A percentile compares a stretch with the other conserved stretches of the same genome.
These are phyloP conservation scores for Brachyrhaphis roseni DNA, from an alignment of 2,797 vertebrate genomes.

Conservation along the genomic window DNA sequence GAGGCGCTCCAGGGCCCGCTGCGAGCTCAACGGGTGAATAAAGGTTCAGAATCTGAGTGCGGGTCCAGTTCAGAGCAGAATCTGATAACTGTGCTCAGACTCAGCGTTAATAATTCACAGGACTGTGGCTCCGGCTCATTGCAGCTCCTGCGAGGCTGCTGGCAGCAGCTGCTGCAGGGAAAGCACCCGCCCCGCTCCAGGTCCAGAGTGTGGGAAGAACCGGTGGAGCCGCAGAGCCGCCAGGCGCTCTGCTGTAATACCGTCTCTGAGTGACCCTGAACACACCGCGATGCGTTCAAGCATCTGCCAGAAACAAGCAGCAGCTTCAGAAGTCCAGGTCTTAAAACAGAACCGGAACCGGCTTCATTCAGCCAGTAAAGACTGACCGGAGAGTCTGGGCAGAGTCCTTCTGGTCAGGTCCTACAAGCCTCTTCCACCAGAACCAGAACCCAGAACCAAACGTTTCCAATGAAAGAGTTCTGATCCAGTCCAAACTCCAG, in stretches of 20 bases:
- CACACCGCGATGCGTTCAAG: slow-evolving; percentile 24
- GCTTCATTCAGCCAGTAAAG: background rate
- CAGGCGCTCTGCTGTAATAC: slow-evolving; percentile 28
- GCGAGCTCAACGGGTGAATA: slow-evolving; percentile 46
- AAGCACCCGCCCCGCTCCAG: slow-evolving; percentile 19
- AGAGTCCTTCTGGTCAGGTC: background rate
- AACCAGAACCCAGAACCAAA: background rate
- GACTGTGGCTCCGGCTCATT: slow-evolving; percentile 39
- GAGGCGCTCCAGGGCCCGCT: slow-evolving; percentile 44
- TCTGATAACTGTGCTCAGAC: slow-evolving; percentile 53
- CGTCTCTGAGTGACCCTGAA: slow-evolving; percentile 23
- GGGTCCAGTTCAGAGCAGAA: slow-evolving; percentile 37
- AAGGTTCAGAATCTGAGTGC: slow-evolving; percentile 47
- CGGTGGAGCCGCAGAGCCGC: slow-evolving; percentile 23
- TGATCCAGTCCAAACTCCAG: background rate
- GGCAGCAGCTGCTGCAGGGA: slow-evolving; percentile 24
- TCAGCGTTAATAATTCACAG: slow-evolving; percentile 62
- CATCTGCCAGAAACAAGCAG: slow-evolving; percentile 9
- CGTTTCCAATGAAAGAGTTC: background rate
- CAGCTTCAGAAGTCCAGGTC: background rate
- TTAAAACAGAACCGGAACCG: background rate
- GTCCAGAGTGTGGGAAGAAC: slow-evolving; percentile 48
- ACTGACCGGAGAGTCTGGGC: background rate
- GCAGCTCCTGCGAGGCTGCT: slow-evolving; percentile 42
- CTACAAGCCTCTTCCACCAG: background rate